Evolutionary conservation across 2,888 invertebrate genomes (phyloP).

Genomic region (Drosophila mulleri): DNA sequence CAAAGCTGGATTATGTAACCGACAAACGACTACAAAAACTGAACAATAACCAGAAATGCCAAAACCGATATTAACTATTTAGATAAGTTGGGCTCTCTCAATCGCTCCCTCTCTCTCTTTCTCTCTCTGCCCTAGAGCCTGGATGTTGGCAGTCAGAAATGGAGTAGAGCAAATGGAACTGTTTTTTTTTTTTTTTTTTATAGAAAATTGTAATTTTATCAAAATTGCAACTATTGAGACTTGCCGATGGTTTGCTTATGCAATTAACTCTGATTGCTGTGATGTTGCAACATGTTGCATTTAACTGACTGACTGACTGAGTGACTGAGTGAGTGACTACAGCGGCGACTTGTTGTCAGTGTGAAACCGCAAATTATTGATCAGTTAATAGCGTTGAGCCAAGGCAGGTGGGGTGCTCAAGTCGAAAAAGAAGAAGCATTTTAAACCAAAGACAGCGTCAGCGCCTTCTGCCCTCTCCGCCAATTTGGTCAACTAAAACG

Average conservation of each 20-base stretch:
- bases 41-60: slow-evolving; percentile 80
- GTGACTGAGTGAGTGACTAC: slow-evolving; percentile 5
- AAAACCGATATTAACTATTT: slow-evolving; percentile 54
- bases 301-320: slow-evolving; percentile 33
- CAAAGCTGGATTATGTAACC: slow-evolving; percentile 64
- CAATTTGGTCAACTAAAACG: slow-evolving; percentile 43
- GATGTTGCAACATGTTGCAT: slow-evolving; percentile 70
- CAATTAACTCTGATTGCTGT: slow-evolving; percentile 66
- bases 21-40: slow-evolving; percentile 23
- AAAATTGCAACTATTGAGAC: slow-evolving; percentile 46
- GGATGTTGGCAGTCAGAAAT: background rate
- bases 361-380: slow-evolving; percentile 59
- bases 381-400: slow-evolving; percentile 12
- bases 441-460: slow-evolving; percentile 47
- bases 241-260: slow-evolving; percentile 69
- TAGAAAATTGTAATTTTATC: slow-evolving; percentile 37
- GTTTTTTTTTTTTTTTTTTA: background rate
- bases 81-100: slow-evolving; percentile 44
- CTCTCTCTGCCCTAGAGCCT: no score
- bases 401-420: slow-evolving; percentile 19
- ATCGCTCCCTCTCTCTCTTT: background rate
- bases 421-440: slow-evolving; percentile 30
- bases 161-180: background rate
- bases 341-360: slow-evolving; percentile 26
- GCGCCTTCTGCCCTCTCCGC: background rate